Percentiles rank a stretch among this genome's conserved stretches.
Conservation (phyloP, 2,113 vertebrate genomes). For the Orientallactaga bullata region DNA sequence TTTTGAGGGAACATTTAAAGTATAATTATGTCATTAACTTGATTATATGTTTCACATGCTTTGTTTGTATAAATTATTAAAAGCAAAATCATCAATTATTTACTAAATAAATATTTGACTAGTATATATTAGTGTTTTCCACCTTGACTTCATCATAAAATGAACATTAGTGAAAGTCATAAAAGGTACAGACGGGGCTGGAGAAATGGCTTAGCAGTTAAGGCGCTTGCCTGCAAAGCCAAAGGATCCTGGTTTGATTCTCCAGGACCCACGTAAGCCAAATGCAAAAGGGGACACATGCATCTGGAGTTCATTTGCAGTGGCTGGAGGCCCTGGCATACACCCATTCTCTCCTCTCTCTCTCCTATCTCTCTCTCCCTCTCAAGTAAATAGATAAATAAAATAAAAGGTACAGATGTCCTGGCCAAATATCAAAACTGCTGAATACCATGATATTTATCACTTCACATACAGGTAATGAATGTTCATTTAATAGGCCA, state of each 20-base stretch:
- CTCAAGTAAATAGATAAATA: too few species aligned
- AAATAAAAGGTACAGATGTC: not conserved
- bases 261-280: too few species aligned
- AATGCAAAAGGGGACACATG: too few species aligned
- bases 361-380: too few species aligned
- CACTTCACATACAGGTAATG: not conserved
- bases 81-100: not conserved
- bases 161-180: not conserved
- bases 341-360: too few species aligned
- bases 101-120: constrained; percentile 12
- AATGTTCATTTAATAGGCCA: not conserved
- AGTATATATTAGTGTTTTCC: not conserved
- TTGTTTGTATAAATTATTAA: not conserved
- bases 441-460: not conserved
- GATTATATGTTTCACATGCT: not conserved
- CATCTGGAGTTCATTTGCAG: too few species aligned
- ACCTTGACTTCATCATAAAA: not conserved
- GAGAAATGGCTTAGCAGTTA: too few species aligned
- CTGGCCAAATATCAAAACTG: not conserved
- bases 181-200: not conserved
- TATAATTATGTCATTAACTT: not conserved
- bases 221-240: too few species aligned
- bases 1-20: not conserved
- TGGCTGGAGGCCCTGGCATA: too few species aligned
- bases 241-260: too few species aligned